phyloP scores from a whole-genome alignment of 2,113 vertebrate species.

The Irena cyanogastra region DNA sequence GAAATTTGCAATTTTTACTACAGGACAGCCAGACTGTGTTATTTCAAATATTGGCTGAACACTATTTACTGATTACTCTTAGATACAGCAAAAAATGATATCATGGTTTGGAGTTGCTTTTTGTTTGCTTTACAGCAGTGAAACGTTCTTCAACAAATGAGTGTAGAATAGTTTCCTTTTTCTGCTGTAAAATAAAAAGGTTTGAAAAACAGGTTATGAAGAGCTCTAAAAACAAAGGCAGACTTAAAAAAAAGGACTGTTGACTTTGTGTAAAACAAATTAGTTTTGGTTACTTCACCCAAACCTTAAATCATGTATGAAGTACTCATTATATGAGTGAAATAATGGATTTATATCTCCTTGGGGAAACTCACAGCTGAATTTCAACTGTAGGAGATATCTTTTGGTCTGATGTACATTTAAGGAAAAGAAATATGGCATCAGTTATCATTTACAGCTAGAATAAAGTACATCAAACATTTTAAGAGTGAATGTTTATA shows the following conservation, averaged over 20 bases:
- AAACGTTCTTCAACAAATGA: neutral
- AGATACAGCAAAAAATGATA: slow-evolving; percentile 10
- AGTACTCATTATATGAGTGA: neutral
- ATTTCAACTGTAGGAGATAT: neutral
- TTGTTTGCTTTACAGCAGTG: neutral
- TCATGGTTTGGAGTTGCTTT: neutral
- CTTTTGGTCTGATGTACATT: neutral
- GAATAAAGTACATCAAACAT: neutral
- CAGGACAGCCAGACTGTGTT: neutral
- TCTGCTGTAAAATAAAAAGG: neutral
- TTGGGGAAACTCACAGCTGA: neutral
- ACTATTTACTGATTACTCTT: slow-evolving; percentile 9
- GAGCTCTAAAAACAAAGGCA: neutral
- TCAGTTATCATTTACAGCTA: neutral
- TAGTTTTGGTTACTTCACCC: neutral
- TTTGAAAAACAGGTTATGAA: neutral
- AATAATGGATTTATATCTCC: neutral
- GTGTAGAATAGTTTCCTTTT: neutral
- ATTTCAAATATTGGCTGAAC: slow-evolving; percentile 51
- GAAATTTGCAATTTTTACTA: slow-evolving; percentile 35
- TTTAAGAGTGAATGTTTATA: neutral
- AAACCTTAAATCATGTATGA: neutral
- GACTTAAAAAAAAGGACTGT: neutral
- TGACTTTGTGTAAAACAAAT: neutral
- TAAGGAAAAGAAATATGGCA: neutral